Evolutionary conservation across 2,888 invertebrate species (phyloP), one percentile per base, ranked within the genome.

Genomic region (Amphipoea lucens): DNA sequence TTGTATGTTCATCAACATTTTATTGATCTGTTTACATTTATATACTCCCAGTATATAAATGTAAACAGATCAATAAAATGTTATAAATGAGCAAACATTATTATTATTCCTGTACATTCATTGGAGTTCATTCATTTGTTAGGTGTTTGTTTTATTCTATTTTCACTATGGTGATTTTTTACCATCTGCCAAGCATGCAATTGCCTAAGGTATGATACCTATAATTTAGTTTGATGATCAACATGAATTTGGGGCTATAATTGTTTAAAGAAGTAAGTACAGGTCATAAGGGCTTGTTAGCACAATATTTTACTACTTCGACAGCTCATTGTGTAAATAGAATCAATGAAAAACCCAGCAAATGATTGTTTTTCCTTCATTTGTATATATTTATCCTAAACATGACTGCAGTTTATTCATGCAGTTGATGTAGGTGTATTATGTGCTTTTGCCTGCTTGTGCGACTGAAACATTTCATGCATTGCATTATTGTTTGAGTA

Each of bases 381-480:
- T 51, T 20, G 7, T 42, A 11, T 63, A 4, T 66, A 23, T 63
- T 74, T 82, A 62, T 29, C 29, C 40, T 36, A n/a, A 57, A 69
- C 17, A 7, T 23, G 2, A 4, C 9, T 48, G 7, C n/a, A 42
- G 11, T 45, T 17, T 20, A 20, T 36, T 69, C 9, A 60, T 36
- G 5, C 48, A 48, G 40, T 72, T 42, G 45, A 42, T 48, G 17
- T 62, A 17, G n/a, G 12, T 57, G 23, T 60, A 48, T 42, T 42
- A 42, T 48, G 5, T 82, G 66, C 65, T 36, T 65, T 54, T 68
- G 62, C 70, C 51, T 74, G 85, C 87, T 72, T 17, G 45, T 66
- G 87, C 85, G 80, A 85, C 23, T 65, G 79, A 79, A 40, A 66
- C 17, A 51, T 66, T 66, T 60, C 65, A 74, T 63, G 76, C 74